Base-by-base conservation (phyloP, 2,888 invertebrate genomes). In the Cephus pulcher region DNA sequence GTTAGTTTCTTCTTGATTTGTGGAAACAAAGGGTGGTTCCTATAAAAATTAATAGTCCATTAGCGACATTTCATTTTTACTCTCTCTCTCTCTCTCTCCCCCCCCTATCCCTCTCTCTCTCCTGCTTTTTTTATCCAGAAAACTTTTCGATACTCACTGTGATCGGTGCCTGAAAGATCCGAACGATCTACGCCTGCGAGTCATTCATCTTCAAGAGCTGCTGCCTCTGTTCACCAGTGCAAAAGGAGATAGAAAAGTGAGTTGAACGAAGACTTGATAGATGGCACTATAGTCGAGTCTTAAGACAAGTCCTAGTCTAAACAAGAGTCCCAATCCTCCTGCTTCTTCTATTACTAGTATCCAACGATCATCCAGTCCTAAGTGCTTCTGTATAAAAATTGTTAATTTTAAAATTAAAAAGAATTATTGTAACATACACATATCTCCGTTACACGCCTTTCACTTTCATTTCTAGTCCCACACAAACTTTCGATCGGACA, bases 201-300 rank as follows among this genome's bases (percentile, higher is more conserved):
- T 83, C 85, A 87, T 88, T 88, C 85, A 87, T 88, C 87, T 88
- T 87, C 83, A 80, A 80, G 82, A 76, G 75, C 80, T 81, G 77
- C 78, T 79, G 78, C 82, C 78, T 80, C 76, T 80, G 81, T 76
- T 56, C 23, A 56, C 40, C 23, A 56, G 40, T 76, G 74, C 56
- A 74, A 71, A 71, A 40, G 75, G 75, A 75, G 77, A 75, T 74
- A 80, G 68, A 69, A 69, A 82, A 84, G 82, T 84, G 84, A 85
- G 40, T 56, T 56, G 84, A 86, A 88, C 86, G 86, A 87, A 87
- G 86, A 83, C 86, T 86, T 88, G 88, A 89, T 89, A 88, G 87
- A 89, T 89, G 84, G 86, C 85, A 86, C 84, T 86, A 85, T 85
- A 86, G 86, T 86, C 86, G 6, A 56, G 40, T 23, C 40, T 56